Evolutionary conservation across 2,888 invertebrate species (phyloP).

Genomic region (Acleris cristana): DNA sequence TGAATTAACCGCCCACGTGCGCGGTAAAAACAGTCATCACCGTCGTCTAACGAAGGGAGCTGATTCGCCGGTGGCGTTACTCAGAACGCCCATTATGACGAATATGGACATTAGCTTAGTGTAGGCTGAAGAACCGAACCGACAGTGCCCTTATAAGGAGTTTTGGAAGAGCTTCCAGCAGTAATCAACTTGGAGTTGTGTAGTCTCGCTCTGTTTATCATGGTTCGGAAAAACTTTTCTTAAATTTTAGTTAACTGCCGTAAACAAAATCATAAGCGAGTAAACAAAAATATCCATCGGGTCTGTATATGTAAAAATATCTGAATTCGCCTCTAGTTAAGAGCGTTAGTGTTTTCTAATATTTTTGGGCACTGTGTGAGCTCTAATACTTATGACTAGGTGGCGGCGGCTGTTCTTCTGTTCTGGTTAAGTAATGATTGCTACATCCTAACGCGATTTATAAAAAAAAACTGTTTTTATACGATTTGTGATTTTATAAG

Average conservation of each 20-base stretch:
- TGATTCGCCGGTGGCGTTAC: constrained; percentile 72
- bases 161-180: constrained; percentile 46
- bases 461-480: too few relatives aligned
- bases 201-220: neutral
- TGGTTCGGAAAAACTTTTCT: neutral
- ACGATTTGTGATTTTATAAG: neutral
- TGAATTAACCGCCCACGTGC: constrained; percentile 76
- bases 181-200: constrained; percentile 14
- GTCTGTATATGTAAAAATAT: too few relatives aligned
- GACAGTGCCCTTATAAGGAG: constrained; percentile 67
- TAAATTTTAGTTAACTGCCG: too few relatives aligned
- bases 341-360: too few relatives aligned
- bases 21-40: constrained; percentile 70
- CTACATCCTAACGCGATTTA: too few relatives aligned
- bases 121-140: constrained; percentile 59
- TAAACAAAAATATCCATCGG: too few relatives aligned
- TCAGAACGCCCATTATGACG: constrained; percentile 75
- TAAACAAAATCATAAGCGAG: too few relatives aligned
- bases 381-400: too few relatives aligned
- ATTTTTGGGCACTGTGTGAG: too few relatives aligned
- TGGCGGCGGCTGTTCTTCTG: too few relatives aligned
- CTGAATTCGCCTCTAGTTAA: too few relatives aligned
- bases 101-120: constrained; percentile 77
- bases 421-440: too few relatives aligned
- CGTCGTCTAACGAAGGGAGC: constrained; percentile 74